Conservation (phyloP, 2,113 vertebrate species). For the Brevimyrus niger region DNA sequence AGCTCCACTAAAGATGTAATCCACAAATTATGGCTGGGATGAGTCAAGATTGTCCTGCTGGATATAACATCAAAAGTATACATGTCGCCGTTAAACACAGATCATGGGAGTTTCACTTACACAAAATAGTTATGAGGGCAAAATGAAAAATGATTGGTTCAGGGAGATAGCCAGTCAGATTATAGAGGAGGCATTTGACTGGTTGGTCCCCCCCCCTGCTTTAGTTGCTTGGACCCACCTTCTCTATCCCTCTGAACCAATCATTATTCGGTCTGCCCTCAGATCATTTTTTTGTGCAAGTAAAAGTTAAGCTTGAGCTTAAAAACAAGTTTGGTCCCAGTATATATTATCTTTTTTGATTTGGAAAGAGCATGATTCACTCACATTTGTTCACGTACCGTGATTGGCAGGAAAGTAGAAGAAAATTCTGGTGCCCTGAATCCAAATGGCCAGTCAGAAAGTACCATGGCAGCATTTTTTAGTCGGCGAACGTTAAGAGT, state of each 20-base stretch:
- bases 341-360: not conserved
- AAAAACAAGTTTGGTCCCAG: not conserved
- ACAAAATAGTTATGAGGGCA: too few relatives aligned
- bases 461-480: not conserved
- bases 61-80: conserved; percentile 35
- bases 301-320: not conserved
- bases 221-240: too few relatives aligned
- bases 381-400: not conserved
- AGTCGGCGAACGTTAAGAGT: not conserved
- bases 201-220: too few relatives aligned
- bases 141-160: too few relatives aligned
- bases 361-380: not conserved
- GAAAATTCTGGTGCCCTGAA: not conserved
- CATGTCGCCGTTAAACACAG: not conserved
- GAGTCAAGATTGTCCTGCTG: conserved; percentile 34
- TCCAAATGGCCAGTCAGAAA: not conserved
- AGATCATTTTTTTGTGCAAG: too few relatives aligned
- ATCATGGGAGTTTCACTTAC: too few relatives aligned
- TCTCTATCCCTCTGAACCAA: too few relatives aligned
- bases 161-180: too few relatives aligned
- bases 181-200: too few relatives aligned
- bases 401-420: not conserved
- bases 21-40: conserved; percentile 33
- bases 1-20: conserved; percentile 22
- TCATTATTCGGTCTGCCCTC: too few relatives aligned